Percentiles rank a stretch among this genome's conserved stretches.
phyloP scores from a whole-genome alignment of 2,888 invertebrate species.

The Nesidiocoris tenuis region DNA sequence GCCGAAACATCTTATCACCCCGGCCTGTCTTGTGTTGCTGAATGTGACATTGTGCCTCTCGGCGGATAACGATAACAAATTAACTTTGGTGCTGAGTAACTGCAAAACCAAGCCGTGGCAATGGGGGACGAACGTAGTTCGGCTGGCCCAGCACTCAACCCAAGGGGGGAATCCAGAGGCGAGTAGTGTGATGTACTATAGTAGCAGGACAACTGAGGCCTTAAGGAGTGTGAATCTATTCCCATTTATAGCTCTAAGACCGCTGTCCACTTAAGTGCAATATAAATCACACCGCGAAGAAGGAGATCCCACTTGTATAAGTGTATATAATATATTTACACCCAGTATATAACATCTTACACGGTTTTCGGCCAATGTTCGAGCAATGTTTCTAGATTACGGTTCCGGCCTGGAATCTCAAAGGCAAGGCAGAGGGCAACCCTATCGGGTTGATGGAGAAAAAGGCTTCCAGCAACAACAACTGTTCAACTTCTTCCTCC shows the following conservation, averaged over 20 bases:
- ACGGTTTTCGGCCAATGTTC: conserved; percentile 26
- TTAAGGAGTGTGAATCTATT: conserved; percentile 42
- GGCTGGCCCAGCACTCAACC: background rate
- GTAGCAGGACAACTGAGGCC: background rate
- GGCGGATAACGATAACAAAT: background rate
- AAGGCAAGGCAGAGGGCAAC: background rate
- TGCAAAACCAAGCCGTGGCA: background rate
- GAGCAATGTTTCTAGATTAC: conserved; percentile 34
- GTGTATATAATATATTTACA: conserved; percentile 34
- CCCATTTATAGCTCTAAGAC: conserved; percentile 44
- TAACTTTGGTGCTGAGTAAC: background rate
- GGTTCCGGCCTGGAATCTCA: background rate
- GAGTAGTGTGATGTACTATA: background rate
- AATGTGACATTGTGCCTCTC: background rate
- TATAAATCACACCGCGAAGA: conserved; percentile 41
- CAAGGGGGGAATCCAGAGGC: background rate
- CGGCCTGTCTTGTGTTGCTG: too few relatives aligned
- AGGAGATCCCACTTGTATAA: conserved; percentile 38
- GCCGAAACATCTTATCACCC: too few relatives aligned
- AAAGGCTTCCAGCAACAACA: conserved; percentile 10
- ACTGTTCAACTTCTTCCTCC: background rate
- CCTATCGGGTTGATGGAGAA: background rate
- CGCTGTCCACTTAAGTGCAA: conserved; percentile 46
- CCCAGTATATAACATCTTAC: conserved; percentile 20
- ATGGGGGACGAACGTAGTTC: background rate